phyloP scores from a whole-genome alignment of 2,797 vertebrate species.

The Danio tinwini region DNA sequence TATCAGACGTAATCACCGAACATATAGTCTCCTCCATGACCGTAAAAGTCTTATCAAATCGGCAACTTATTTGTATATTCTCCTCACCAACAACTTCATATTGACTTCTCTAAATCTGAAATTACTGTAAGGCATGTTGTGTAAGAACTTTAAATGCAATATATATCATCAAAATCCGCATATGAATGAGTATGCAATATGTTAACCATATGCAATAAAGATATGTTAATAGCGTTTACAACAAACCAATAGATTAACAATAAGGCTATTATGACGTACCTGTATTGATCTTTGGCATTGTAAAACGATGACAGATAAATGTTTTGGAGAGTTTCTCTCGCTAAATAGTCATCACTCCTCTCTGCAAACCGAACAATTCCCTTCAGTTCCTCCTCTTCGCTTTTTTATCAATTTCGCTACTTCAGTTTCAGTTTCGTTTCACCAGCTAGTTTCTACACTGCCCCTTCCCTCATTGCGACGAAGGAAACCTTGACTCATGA shows the following conservation, averaged over 20 bases:
- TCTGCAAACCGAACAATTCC: background rate
- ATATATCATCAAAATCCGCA: background rate
- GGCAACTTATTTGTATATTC: background rate
- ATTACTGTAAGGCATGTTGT: background rate
- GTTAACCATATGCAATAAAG: background rate
- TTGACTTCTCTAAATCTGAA: background rate
- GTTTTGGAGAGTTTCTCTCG: background rate
- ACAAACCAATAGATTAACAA: background rate
- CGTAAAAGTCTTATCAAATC: background rate
- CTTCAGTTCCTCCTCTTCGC: background rate
- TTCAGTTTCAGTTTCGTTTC: constrained; percentile 42
- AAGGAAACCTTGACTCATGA: background rate
- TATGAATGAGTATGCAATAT: too few relatives aligned
- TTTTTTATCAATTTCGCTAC: background rate
- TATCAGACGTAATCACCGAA: background rate
- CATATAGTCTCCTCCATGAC: background rate
- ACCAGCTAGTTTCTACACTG: constrained; percentile 10
- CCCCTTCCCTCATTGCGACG: background rate
- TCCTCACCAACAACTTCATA: background rate
- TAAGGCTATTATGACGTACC: background rate
- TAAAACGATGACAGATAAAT: background rate
- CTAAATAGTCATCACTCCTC: background rate
- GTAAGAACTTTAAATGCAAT: background rate
- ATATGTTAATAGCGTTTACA: background rate
- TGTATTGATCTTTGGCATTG: background rate